Conservation (phyloP, 2,113 vertebrate species). For the Haplochromis vanheusdeni region DNA sequence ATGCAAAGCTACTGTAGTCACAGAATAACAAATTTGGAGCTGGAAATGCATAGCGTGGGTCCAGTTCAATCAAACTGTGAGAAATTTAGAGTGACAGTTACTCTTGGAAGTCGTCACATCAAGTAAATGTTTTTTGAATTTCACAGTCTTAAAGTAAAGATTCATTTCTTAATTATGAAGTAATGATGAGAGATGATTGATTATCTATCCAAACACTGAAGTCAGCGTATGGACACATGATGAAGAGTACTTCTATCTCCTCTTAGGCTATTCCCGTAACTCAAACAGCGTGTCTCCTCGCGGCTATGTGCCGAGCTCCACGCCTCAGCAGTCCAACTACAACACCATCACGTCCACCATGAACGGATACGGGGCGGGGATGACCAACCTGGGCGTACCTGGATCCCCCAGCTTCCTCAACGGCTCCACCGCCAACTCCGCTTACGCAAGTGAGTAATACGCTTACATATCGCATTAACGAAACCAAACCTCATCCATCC, state of each 20-base stretch:
- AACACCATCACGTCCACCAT: constrained; percentile 81
- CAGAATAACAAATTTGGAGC: not conserved
- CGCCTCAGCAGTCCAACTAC: constrained; percentile 88
- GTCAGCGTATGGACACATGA: not conserved
- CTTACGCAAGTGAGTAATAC: constrained; percentile 87
- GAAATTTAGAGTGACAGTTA: not conserved
- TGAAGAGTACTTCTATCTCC: not conserved
- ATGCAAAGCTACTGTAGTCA: not conserved
- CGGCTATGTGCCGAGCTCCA: constrained; percentile 86
- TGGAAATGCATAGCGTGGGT: not conserved
- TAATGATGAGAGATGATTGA: not conserved
- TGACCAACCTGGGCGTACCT: constrained; percentile 87
- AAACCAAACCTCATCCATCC: not conserved
- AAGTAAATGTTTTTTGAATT: not conserved
- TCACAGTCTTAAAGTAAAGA: not conserved
- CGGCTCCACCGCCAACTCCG: constrained; percentile 88
- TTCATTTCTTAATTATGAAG: not conserved
- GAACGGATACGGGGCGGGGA: constrained; percentile 80
- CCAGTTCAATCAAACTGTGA: not conserved
- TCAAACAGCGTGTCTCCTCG: constrained; percentile 83
- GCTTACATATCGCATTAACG: not conserved
- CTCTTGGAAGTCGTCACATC: not conserved
- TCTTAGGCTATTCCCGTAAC: constrained; percentile 84
- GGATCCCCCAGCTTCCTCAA: constrained; percentile 94
- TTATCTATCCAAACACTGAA: not conserved